These are phyloP conservation scores for Planiliza haematocheilus DNA, from an alignment of 2,113 vertebrate species.

Conservation along the genomic window DNA sequence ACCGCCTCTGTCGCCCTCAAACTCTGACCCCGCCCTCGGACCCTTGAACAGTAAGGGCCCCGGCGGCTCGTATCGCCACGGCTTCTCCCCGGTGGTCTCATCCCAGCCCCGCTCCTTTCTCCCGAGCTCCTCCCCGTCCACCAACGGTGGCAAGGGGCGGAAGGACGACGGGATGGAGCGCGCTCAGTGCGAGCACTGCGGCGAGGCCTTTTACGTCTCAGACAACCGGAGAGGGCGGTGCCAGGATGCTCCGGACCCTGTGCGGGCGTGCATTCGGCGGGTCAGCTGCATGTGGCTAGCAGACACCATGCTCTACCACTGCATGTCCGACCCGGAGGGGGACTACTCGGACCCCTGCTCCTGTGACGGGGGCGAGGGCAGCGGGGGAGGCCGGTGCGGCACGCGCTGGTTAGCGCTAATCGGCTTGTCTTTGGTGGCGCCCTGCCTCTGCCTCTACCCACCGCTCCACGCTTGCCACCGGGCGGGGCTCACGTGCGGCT, in stretches of 20 bases:
- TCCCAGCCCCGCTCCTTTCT: conserved; percentile 87
- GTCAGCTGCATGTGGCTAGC: conserved; percentile 99
- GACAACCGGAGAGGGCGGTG: conserved; percentile 93
- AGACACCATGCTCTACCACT: conserved; percentile 99
- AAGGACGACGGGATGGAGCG: conserved; percentile 88
- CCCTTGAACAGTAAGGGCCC: conserved; percentile 85
- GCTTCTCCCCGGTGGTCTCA: conserved; percentile 85
- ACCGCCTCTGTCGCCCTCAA: conserved; percentile 87
- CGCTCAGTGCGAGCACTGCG: conserved; percentile 93
- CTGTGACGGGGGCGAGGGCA: conserved; percentile 91
- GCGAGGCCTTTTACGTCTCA: conserved; percentile 92
- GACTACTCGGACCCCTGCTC: conserved; percentile 99
- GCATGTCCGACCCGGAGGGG: conserved; percentile 99
- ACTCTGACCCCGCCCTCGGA: conserved; percentile 80
- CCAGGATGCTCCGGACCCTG: conserved; percentile 94
- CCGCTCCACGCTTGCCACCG: conserved; percentile 95
- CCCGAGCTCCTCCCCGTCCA: conserved; percentile 72
- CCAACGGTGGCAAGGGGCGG: conserved; percentile 83
- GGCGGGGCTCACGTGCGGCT: conserved; percentile 92
- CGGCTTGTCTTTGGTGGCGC: conserved; percentile 93
- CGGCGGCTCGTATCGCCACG: conserved; percentile 46
- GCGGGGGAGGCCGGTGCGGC: conserved; percentile 87
- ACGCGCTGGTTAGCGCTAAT: conserved; percentile 96
- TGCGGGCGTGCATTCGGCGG: conserved; percentile 90
- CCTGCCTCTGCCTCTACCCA: conserved; percentile 99